A percentile compares a stretch with the other conserved stretches of the same genome.
Evolutionary conservation across 2,888 invertebrate genomes (phyloP).

Genomic region (Synanthedon andrenaeformis): DNA sequence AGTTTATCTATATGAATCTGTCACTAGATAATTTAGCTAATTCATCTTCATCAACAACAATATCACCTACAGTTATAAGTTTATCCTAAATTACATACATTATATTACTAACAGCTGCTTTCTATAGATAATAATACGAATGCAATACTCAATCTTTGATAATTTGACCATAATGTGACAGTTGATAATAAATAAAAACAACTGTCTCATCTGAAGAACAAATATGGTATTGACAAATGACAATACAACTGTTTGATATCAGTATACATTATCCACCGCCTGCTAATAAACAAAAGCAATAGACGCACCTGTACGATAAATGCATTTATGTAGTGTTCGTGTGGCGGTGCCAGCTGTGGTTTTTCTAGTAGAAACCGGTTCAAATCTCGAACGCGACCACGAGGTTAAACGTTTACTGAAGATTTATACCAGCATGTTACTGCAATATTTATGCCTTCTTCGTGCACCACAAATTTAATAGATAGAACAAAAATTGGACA

Average conservation of each 20-base stretch:
- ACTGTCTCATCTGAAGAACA: conserved; percentile 1
- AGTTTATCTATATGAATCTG: no score
- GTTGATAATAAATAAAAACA: conserved; percentile 32
- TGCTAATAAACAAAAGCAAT: background rate
- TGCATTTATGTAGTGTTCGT: background rate
- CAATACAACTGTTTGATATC: background rate
- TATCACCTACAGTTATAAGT: no score
- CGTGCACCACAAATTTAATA: conserved; percentile 9
- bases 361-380: conserved; percentile 5
- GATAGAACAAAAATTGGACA: background rate
- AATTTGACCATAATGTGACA: conserved; percentile 51
- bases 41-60: no score
- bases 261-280: background rate
- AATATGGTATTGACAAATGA: background rate
- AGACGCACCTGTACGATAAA: background rate
- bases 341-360: background rate
- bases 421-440: conserved; percentile 8
- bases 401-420: conserved; percentile 4
- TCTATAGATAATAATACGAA: no score
- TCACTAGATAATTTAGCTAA: no score
- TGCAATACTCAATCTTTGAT: conserved; percentile 32
- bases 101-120: no score
- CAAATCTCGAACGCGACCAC: conserved; percentile 4
- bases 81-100: no score
- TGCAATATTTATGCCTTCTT: conserved; percentile 10